phyloP scores from a whole-genome alignment of 2,113 vertebrate species.

The Nannospalax galili region DNA sequence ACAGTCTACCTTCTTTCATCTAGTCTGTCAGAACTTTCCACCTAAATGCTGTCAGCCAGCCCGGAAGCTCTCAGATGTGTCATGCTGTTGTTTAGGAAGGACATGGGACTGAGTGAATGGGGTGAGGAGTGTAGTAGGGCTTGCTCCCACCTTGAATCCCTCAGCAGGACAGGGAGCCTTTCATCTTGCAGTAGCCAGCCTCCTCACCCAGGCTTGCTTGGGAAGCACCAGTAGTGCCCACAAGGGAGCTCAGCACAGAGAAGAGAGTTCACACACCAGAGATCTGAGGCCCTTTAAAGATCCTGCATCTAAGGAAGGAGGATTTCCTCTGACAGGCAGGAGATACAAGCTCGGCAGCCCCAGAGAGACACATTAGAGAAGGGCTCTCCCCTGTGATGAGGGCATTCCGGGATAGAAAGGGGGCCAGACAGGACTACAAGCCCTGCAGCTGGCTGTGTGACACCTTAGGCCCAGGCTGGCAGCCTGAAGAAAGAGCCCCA shows the following conservation, averaged over 20 bases:
- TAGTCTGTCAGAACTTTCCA: conserved; percentile 20
- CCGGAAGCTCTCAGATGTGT: background rate
- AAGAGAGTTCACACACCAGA: background rate
- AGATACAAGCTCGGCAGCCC: background rate
- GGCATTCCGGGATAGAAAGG: background rate
- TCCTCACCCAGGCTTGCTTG: background rate
- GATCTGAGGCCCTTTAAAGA: conserved; percentile 74
- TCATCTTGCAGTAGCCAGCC: background rate
- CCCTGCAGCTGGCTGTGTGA: background rate
- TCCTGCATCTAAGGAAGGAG: conserved; percentile 32
- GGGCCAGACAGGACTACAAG: background rate
- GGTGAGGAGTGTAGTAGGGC: background rate
- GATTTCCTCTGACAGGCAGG: conserved; percentile 27
- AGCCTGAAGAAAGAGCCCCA: background rate
- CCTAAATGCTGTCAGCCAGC: conserved; percentile 15
- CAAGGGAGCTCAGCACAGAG: conserved; percentile 13
- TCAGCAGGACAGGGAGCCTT: conserved; percentile 40
- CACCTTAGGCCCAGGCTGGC: background rate
- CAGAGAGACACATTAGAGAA: conserved; percentile 34
- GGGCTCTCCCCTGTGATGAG: background rate
- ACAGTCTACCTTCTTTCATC: background rate
- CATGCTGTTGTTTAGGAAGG: background rate
- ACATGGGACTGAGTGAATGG: background rate
- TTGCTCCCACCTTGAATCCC: conserved; percentile 32
- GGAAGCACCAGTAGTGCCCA: conserved; percentile 29